Conservation (phyloP, 1,140 invertebrate genomes). For the Bombus haemorrhoidalis region DNA sequence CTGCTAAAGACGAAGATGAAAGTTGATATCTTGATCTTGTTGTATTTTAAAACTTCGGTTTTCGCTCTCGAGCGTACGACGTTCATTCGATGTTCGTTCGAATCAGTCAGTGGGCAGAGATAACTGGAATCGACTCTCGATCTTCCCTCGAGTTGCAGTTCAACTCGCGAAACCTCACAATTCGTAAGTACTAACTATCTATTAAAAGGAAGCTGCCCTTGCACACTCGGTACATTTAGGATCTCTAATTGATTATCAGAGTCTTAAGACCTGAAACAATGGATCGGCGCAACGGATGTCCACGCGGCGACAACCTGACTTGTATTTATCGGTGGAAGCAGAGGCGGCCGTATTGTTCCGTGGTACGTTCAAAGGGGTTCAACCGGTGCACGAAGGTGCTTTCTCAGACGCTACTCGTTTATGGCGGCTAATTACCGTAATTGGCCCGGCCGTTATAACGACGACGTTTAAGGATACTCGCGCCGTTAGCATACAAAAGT, state of each 20-base stretch:
- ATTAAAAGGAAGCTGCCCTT: not conserved
- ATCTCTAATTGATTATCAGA: slow-evolving; percentile 34
- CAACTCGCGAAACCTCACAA: no score
- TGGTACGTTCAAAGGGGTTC: not conserved
- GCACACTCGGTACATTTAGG: not conserved
- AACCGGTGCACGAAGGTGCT: slow-evolving; percentile 27
- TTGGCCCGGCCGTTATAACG: slow-evolving; percentile 57
- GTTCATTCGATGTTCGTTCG: no score
- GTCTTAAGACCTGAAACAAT: slow-evolving; percentile 4
- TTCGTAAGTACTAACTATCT: no score
- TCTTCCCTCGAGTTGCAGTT: no score
- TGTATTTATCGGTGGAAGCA: slow-evolving; percentile 34
- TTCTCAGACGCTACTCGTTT: slow-evolving; percentile 59
- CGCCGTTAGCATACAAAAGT: slow-evolving; percentile 58
- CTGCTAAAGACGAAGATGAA: no score
- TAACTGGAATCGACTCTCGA: no score
- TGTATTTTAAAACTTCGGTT: no score
- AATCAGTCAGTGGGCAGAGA: no score
- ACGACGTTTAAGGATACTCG: slow-evolving; percentile 54
- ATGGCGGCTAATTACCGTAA: slow-evolving; percentile 71
- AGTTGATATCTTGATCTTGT: no score
- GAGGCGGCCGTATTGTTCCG: slow-evolving; percentile 39
- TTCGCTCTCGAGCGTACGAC: no score
- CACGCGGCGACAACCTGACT: slow-evolving; percentile 31
- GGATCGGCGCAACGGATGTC: slow-evolving; percentile 29